Conservation (phyloP, 1,140 invertebrate genomes). For the Pachypsylla venusta region DNA sequence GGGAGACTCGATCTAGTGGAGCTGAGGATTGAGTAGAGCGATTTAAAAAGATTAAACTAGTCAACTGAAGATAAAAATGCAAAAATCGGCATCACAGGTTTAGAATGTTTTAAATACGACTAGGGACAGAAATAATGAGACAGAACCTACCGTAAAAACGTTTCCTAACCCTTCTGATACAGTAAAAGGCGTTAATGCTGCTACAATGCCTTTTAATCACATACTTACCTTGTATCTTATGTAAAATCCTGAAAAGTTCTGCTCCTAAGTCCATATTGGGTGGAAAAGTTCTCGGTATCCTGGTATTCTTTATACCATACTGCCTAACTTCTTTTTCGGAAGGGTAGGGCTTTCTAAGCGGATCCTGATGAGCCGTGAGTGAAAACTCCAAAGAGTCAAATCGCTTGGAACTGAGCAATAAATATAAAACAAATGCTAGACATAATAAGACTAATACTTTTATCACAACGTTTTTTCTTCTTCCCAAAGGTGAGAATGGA, state of each 20-base stretch:
- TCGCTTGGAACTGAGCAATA: background rate
- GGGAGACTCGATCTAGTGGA: too few relatives aligned
- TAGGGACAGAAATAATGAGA: too few relatives aligned
- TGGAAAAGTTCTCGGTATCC: background rate
- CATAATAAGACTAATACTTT: background rate
- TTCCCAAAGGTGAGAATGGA: background rate
- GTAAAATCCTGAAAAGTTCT: background rate
- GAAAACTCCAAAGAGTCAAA: background rate
- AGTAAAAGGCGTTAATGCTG: too few relatives aligned
- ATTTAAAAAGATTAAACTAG: too few relatives aligned
- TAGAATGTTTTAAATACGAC: too few relatives aligned
- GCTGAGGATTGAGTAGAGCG: too few relatives aligned
- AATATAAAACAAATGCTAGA: background rate
- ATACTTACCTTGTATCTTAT: background rate
- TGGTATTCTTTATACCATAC: background rate
- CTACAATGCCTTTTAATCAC: too few relatives aligned
- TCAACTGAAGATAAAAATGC: too few relatives aligned
- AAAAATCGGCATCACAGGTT: too few relatives aligned
- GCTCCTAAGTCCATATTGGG: background rate
- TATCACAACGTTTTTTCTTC: constrained; percentile 1
- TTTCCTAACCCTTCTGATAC: too few relatives aligned
- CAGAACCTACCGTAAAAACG: too few relatives aligned
- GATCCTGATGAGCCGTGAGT: background rate
- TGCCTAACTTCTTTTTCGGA: background rate
- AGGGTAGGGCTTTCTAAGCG: background rate